Percentiles rank a stretch among this genome's conserved stretches.
Evolutionary conservation across 2,888 invertebrate species (phyloP).

Genomic region (Tetragonisca angustula): DNA sequence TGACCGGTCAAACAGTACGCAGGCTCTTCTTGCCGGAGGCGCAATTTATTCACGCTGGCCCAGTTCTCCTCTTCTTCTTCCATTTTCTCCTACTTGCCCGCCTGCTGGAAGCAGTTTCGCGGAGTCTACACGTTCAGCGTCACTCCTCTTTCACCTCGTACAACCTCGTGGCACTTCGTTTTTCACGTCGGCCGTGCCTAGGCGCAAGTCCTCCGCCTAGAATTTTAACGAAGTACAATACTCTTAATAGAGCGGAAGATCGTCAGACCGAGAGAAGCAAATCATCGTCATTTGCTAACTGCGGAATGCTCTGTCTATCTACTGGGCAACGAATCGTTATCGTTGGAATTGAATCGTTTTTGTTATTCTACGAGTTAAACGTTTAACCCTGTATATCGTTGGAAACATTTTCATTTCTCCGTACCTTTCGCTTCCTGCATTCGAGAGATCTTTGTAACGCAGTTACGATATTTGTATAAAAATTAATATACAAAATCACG

Average conservation of each 20-base stretch:
- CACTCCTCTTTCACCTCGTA: neutral
- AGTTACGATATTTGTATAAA: no score
- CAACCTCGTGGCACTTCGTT: conserved; percentile 34
- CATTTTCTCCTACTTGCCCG: conserved; percentile 20
- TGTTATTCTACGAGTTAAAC: neutral
- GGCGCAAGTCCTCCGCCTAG: conserved; percentile 21
- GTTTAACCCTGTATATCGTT: neutral
- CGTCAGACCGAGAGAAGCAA: conserved; percentile 19
- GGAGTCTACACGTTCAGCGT: conserved; percentile 41
- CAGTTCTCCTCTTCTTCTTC: conserved; percentile 49
- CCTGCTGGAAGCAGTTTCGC: conserved; percentile 35
- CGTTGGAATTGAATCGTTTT: neutral
- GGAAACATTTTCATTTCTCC: neutral
- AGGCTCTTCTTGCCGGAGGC: conserved; percentile 22
- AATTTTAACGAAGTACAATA: conserved; percentile 47
- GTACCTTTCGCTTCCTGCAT: neutral
- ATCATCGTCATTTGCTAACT: conserved; percentile 12
- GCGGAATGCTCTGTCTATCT: neutral
- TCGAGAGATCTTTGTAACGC: neutral
- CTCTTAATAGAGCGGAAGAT: conserved; percentile 12
- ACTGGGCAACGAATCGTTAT: neutral
- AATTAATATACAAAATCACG: neutral
- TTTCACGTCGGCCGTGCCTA: conserved; percentile 34
- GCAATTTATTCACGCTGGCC: conserved; percentile 56
- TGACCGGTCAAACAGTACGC: conserved; percentile 20